A percentile compares a stretch with the other conserved stretches of the same genome.
Evolutionary conservation across 2,113 vertebrate species (phyloP).

Genomic region (Grallaria varia): DNA sequence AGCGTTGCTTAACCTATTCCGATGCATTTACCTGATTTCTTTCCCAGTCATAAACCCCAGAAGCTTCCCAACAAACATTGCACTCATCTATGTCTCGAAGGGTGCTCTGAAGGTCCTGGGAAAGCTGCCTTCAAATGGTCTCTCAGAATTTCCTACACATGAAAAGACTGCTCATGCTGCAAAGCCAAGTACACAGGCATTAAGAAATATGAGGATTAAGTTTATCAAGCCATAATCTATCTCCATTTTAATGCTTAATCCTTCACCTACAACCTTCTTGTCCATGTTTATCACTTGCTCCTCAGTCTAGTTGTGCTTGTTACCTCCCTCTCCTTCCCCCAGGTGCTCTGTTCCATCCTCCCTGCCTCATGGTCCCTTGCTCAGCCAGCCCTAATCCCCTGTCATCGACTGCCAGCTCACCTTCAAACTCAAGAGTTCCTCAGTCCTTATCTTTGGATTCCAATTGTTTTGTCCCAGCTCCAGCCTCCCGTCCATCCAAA

Average conservation of each 20-base stretch:
- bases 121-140: not conserved
- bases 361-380: not conserved
- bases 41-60: not conserved
- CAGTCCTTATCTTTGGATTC: not conserved
- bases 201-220: not conserved
- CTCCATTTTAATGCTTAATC: not conserved
- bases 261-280: not conserved
- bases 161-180: not conserved
- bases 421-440: not conserved
- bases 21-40: not conserved
- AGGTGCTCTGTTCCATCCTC: not conserved
- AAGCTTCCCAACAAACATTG: not conserved
- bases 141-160: not conserved
- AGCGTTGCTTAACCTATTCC: not conserved
- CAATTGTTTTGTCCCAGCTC: not conserved
- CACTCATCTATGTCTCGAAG: not conserved
- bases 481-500: not conserved
- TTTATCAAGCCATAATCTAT: not conserved
- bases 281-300: not conserved
- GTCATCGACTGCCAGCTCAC: not conserved
- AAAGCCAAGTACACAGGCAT: not conserved
- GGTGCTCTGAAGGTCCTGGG: not conserved
- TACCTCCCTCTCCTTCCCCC: not conserved
- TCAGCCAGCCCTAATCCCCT: not conserved
- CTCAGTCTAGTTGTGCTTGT: not conserved